phyloP scores from a whole-genome alignment of 1,140 invertebrate genomes.

The Acromyrmex echinatior region DNA sequence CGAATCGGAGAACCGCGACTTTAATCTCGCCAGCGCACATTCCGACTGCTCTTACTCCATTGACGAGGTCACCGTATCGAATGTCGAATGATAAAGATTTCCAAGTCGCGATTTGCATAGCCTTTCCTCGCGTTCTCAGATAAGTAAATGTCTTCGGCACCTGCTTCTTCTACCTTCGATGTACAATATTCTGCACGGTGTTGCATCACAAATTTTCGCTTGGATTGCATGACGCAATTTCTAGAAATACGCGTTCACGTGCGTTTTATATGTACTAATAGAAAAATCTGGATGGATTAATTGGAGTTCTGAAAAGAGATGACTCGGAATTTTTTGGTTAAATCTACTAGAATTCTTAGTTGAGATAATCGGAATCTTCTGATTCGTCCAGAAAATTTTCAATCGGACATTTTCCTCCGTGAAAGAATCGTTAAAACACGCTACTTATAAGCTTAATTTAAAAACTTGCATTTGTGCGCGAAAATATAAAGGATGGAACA shows the following conservation, averaged over 20 bases:
- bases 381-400: too few species aligned
- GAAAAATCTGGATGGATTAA: too few species aligned
- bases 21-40: slow-evolving; percentile 64
- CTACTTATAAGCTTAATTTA: background rate
- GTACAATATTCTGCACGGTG: background rate
- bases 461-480: background rate
- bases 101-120: background rate
- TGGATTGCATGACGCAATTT: background rate
- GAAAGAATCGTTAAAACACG: background rate
- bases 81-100: slow-evolving; percentile 30
- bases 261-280: background rate
- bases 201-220: slow-evolving; percentile 10
- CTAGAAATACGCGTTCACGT: background rate
- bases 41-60: slow-evolving; percentile 31
- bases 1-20: slow-evolving; percentile 51
- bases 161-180: background rate
- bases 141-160: slow-evolving; percentile 21
- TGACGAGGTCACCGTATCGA: slow-evolving; percentile 34
- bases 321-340: too few species aligned
- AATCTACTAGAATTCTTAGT: too few species aligned
- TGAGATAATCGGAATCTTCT: too few species aligned
- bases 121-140: background rate
- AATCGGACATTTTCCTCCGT: too few species aligned
- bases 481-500: background rate
- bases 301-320: too few species aligned